phyloP scores from a whole-genome alignment of 2,113 vertebrate species.

The Protobothrops flavoviridis region DNA sequence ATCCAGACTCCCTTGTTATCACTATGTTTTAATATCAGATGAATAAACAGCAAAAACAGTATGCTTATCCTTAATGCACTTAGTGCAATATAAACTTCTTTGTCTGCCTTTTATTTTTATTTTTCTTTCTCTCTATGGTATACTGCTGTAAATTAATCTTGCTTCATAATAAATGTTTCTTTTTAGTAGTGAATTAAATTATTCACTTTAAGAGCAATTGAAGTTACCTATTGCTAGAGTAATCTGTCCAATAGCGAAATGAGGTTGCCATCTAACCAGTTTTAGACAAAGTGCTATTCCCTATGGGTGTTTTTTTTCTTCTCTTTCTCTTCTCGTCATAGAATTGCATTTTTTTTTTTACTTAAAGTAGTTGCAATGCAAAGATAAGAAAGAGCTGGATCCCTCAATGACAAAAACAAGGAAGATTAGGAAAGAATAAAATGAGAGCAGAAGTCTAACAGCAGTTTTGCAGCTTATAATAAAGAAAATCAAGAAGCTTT shows the following conservation, averaged over 20 bases:
- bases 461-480: neutral
- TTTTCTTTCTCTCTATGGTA: conserved; percentile 63
- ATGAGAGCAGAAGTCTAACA: conserved; percentile 22
- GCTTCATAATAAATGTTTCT: conserved; percentile 71
- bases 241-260: conserved; percentile 68
- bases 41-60: conserved; percentile 29
- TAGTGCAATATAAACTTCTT: conserved; percentile 35
- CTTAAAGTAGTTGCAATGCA: conserved; percentile 36
- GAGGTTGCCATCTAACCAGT: conserved; percentile 14
- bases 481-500: neutral
- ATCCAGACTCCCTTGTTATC: neutral
- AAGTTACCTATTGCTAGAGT: conserved; percentile 71
- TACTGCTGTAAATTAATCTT: conserved; percentile 68
- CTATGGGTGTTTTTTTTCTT: neutral
- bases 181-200: conserved; percentile 71
- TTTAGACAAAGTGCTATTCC: conserved; percentile 16
- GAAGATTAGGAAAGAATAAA: conserved; percentile 17
- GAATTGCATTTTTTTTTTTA: conserved; percentile 36
- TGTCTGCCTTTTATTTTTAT: conserved; percentile 38
- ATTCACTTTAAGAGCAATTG: conserved; percentile 74
- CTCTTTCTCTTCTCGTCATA: conserved; percentile 3
- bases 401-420: conserved; percentile 23
- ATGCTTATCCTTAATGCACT: conserved; percentile 43
- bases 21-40: conserved; percentile 47
- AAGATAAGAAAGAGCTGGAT: conserved; percentile 2